Conservation (phyloP, 1,140 invertebrate genomes). For the Orussus abietinus region DNA sequence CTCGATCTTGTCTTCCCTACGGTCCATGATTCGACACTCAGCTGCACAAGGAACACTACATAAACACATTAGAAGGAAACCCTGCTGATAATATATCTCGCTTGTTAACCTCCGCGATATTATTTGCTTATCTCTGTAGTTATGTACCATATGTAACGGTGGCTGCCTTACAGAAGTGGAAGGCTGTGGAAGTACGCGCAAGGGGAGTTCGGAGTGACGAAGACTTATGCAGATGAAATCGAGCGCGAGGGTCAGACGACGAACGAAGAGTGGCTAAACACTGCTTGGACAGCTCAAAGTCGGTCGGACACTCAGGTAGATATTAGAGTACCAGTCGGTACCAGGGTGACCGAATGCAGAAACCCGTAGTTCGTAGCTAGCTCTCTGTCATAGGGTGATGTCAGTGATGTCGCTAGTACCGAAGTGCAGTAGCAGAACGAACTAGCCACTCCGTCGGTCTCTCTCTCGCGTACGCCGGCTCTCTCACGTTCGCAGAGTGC, state of each 20-base stretch:
- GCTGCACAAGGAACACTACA: too few relatives aligned
- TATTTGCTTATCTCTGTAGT: constrained; percentile 23
- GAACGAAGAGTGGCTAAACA: constrained; percentile 43
- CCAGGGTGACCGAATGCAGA: too few relatives aligned
- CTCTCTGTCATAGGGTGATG: constrained; percentile 25
- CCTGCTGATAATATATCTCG: too few relatives aligned
- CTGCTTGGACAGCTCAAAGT: constrained; percentile 26
- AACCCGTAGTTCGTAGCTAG: too few relatives aligned
- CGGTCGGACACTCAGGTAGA: constrained; percentile 28
- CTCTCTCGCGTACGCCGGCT: constrained; percentile 13
- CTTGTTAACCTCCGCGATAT: too few relatives aligned
- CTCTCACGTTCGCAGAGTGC: constrained; percentile 38
- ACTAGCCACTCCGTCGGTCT: constrained; percentile 40
- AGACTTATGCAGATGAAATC: constrained; percentile 45
- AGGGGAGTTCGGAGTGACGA: constrained; percentile 39
- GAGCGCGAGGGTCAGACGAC: constrained; percentile 43
- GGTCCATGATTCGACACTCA: too few relatives aligned
- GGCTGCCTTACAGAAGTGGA: constrained; percentile 32
- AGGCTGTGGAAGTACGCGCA: constrained; percentile 36
- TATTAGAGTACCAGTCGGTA: too few relatives aligned
- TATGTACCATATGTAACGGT: constrained; percentile 39
- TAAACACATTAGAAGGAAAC: too few relatives aligned
- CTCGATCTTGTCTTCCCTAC: too few relatives aligned
- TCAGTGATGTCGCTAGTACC: constrained; percentile 34
- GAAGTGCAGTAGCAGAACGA: constrained; percentile 19